Evolutionary conservation across 2,888 invertebrate genomes (phyloP), one percentile per base, ranked within the genome.

Genomic region (Amphipyra tragopoginis): DNA sequence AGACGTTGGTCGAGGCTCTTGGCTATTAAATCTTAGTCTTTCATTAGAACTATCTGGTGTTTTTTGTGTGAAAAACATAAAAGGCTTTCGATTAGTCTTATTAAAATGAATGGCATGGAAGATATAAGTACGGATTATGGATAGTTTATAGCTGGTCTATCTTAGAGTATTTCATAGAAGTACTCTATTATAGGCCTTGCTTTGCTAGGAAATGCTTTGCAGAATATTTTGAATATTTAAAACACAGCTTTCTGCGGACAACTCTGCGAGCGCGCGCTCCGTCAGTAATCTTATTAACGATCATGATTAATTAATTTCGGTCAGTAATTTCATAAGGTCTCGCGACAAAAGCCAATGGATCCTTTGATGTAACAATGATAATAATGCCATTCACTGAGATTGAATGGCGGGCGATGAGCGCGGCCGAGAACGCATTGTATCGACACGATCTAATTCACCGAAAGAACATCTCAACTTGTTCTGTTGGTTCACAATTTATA

Each of bases 261-360:
- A 0, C 8, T 39, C 9, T 5, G 21, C 50, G 34, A 15, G n/a
- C n/a, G 34, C 26, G 34, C 43, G 56, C 52, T 53, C 49, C 59
- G 56, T 45, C 42, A 42, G 39, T 59, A 71, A 67, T 62, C 48
- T 59, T 61, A 65, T 72, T 44, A 68, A 52, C 45, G 40, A 59
- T 48, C 48, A 42, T 51, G 72, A 72, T 79, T 75, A 59, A 68
- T 66, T 64, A 50, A 72, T 76, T 76, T 64, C 47, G 76, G 65
- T 72, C 58, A 68, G 56, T 59, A 62, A 68, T 67, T 72, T 60
- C 51, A 44, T 61, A 60, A 63, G 55, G 43, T 57, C 42, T 44
- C 21, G 34, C 34, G 60, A 75, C 77, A 68, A 75, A 67, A 69
- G 75, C 43, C 49, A 13, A 29, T 56, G 58, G 33, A 15, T 54